Base-by-base conservation (phyloP, 1,140 invertebrate genomes). In the Apolygus lucorum region DNA sequence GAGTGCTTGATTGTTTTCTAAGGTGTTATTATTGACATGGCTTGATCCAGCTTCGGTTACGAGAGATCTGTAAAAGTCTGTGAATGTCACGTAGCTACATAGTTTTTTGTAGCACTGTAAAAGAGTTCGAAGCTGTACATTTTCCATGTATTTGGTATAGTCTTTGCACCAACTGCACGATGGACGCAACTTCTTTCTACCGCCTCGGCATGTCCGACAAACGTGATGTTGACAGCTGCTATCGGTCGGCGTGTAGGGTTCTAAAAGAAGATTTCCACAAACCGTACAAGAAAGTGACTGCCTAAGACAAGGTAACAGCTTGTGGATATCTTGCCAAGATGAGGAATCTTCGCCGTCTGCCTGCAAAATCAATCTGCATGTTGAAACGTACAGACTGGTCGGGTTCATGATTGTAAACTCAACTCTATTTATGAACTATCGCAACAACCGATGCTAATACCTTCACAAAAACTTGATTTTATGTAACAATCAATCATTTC, bases 181-280 rank as follows among this genome's bases (percentile, higher is more conserved):
- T 0, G 92, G 91, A 76, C 90, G 91, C 22, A 94, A 80, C 76
- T 88, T 88, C 79, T 94, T 93, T 72, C 88, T 86, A 1, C 91
- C 90, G 62, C 91, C 91, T 75, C 88, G 84, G 78, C 93, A 95
- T 2, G 79, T 77, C n/a, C 82, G 80, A 74, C 93, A 96, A 21
- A 95, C 89, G 80, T 93, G 88, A 81, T 95, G 93, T 78, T 92
- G 89, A 81, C 93, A 95, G 68, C 86, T 85, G n/a, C 86, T 87
- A 74, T 86, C 86, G 2, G 83, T 84, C n/a, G 92, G 90, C 54
- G 89, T 88, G 76, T 88, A 88, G 1, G 93, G 92, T 77, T 91
- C 88, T 63, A 88, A 87, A 59, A 94, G 79, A 68, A 95, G 81
- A 76, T 91, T 88, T 67, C 88, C 87, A 79, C 93, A 95, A 42